Conservation (phyloP, 2,797 vertebrate species). For the Choloepus didactylus region DNA sequence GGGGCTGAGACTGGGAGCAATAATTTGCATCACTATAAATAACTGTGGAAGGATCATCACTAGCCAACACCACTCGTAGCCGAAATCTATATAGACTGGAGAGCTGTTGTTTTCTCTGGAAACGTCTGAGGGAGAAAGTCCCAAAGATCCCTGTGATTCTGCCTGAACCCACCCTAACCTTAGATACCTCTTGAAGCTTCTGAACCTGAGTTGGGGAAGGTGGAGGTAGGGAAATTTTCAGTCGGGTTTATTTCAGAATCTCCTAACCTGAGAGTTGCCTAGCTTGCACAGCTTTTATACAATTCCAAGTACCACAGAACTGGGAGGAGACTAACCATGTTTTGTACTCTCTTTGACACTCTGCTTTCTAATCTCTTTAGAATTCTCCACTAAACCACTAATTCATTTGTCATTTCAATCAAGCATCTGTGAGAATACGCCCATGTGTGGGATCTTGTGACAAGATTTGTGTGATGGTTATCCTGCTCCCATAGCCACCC, state of each 20-base stretch:
- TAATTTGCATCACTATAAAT: not conserved
- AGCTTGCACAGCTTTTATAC: too few species aligned
- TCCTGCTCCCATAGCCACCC: not conserved
- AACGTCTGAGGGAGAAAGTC: fast-evolving
- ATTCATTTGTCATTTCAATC: not conserved
- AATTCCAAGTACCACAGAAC: not conserved
- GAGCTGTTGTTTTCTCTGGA: not conserved
- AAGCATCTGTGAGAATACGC: too few species aligned
- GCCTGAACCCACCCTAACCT: not conserved
- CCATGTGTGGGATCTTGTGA: not conserved
- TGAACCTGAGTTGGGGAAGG: not conserved
- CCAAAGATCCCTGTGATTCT: not conserved
- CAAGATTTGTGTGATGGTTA: fast-evolving
- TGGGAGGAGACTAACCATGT: not conserved
- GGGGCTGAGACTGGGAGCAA: not conserved
- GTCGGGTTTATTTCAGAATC: not conserved
- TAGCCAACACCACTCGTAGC: not conserved
- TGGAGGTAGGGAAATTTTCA: not conserved
- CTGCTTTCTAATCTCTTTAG: not conserved
- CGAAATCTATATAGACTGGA: not conserved
- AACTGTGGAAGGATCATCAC: not conserved
- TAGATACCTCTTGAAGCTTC: not conserved
- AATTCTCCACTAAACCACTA: not conserved
- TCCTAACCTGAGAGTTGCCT: too few species aligned
- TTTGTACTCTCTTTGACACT: not conserved